Evolutionary conservation across 2,113 vertebrate genomes (phyloP), one percentile per base, ranked within the genome.

Genomic region (Uropsilus gracilis): DNA sequence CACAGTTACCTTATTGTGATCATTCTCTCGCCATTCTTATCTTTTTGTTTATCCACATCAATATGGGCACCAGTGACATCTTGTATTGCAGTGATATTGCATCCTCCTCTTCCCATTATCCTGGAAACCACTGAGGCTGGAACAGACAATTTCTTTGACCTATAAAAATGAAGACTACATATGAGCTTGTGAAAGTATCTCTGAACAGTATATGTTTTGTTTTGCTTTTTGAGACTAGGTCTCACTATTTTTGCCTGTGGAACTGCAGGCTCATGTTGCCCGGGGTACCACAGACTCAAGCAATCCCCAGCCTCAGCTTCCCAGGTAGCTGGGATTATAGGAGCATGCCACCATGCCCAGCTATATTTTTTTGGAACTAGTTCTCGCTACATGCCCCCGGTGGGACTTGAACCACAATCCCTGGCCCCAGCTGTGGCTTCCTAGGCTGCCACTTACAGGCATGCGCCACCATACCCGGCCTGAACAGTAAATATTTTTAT

Each of bases 21-120:
- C 99, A 99, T 99, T 97, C 99, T 99, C 97, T 99, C 99, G 88
- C 99, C 99, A 61, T 99, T 99, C 97, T 99, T 99, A 98, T 99
- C 99, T 98, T 99, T 99, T 98, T 99, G 99, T 97, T 99, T 99
- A 98, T 99, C 99, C 90, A 99, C 99, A 4, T 99, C 99, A 97
- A 99, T 99, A 96, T 99, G 99, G 87, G 99, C 99, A 90, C 99
- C 99, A 42, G 99, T 99, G 96, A 99, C 99, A 95, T 99, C 99
- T 94, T 99, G 99, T 98, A 99, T 99, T 68, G 99, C 99, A 78
- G 99, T 99, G 97, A 99, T 99, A 98, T 99, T 99, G 98, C 99
- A 99, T 90, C 99, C 99, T 81, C 99, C 99, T 98, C 99, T 98
- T 95, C 99, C 99, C 99, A 99, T 99, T 98, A 99, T 99, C 96